Base-by-base conservation (phyloP, 30 jellyfish, hydroid and myxozoan species). In the Nemopilema nomurai region DNA sequence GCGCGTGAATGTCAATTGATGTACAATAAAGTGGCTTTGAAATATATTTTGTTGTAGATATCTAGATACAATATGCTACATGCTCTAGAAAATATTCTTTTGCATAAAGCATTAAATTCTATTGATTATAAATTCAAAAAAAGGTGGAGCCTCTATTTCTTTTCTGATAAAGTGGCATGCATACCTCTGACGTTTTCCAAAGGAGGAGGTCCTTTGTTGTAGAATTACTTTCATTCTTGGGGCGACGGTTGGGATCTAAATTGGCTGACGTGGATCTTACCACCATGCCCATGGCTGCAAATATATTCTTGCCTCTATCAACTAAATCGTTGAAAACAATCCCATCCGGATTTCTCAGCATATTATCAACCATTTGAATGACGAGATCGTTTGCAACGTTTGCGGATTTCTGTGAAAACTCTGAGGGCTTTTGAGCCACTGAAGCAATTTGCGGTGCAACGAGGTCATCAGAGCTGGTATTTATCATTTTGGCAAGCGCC, bases 221-320 rank as follows among this genome's bases (percentile, higher is more conserved):
- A 19, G 83, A 7, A 30, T 81, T 81, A 24, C 83, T 68, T 20
- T 69, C 78, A 51, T 81, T 81, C 51, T 33, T 51, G 22, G 18
- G 19, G 0, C 25, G 24, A 49, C 65, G n/a, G 28, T 81, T 81
- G 8, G 90, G 90, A 81, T 81, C 90, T 41, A 81, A 52, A 51
- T 81, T 81, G 20, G 69, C 71, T 1, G 90, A 68, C 30, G 90
- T 50, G 17, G 84, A 81, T 28, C 71, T 81, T 52, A 66, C 30
- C 33, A 81, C 83, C 90, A 69, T 81, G 9, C 90, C 90, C 75
- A 81, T 81, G 0, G 83, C 90, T 4, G 83, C 84, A 3, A 81
- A 68, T 25, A 81, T 25, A 26, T 32, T 81, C 53, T 81, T 67
- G 18, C 90, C 66, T 1, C 80, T 73, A 53, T 70, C 62, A 25